Percentiles rank a stretch among this genome's conserved stretches.
These are phyloP conservation scores for Eonycteris spelaea DNA, from an alignment of 2,113 vertebrate genomes.

Conservation along the genomic window DNA sequence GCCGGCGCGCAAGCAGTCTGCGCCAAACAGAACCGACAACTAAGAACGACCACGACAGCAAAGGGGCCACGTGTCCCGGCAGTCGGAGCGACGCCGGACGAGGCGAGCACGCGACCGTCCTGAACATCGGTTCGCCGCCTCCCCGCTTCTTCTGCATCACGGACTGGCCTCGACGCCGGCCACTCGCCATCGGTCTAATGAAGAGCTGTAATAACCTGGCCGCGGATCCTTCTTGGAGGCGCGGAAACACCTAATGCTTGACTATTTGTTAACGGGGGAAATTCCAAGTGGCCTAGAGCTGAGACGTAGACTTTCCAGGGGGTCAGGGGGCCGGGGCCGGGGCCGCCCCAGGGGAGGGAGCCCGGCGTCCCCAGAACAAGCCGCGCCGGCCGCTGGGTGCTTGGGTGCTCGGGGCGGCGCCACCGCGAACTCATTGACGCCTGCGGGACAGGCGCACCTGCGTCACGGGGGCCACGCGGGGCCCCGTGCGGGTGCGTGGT, in stretches of 20 bases:
- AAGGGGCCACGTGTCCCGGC: fast-evolving
- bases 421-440: fast-evolving
- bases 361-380: no score
- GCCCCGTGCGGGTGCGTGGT: fast-evolving
- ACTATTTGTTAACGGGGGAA: neutral
- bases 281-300: neutral
- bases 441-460: fast-evolving
- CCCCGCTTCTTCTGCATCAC: neutral
- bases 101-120: fast-evolving
- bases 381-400: fast-evolving
- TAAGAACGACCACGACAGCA: no score
- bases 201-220: neutral
- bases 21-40: neutral
- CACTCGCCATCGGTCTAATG: neutral
- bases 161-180: neutral
- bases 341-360: neutral
- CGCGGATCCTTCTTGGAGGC: neutral
- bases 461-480: fast-evolving
- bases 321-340: neutral
- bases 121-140: neutral
- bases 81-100: fast-evolving
- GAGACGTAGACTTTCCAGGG: neutral
- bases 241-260: neutral
- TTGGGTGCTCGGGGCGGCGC: fast-evolving
- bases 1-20: neutral